phyloP scores from a whole-genome alignment of 2,888 invertebrate species.

The Sthenelais limicola region DNA sequence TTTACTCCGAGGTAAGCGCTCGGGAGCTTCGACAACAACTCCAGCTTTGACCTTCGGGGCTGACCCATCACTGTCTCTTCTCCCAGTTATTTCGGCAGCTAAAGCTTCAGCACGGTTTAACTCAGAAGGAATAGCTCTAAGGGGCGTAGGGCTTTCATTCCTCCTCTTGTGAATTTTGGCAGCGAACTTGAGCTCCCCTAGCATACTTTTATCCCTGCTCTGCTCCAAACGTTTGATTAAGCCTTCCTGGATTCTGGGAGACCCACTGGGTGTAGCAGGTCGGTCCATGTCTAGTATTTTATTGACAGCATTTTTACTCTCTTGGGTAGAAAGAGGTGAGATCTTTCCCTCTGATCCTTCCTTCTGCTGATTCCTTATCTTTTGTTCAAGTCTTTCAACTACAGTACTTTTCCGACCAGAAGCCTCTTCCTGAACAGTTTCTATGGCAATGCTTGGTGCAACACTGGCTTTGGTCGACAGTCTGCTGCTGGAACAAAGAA shows the following conservation, averaged over 20 bases:
- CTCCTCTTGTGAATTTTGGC: slow-evolving; percentile 43
- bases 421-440: slow-evolving; percentile 20
- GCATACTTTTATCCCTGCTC: slow-evolving; percentile 32
- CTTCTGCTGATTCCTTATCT: neutral
- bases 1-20: slow-evolving; percentile 13
- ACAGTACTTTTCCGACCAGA: slow-evolving; percentile 18
- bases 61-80: neutral
- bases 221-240: slow-evolving; percentile 39
- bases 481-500: too few relatives aligned
- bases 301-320: slow-evolving; percentile 8
- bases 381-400: slow-evolving; percentile 34
- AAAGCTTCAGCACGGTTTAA: slow-evolving; percentile 4
- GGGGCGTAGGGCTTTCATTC: slow-evolving; percentile 31
- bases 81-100: slow-evolving; percentile 3
- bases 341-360: neutral
- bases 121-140: slow-evolving; percentile 34
- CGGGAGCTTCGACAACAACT: slow-evolving; percentile 17
- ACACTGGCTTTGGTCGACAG: slow-evolving; percentile 26
- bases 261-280: neutral
- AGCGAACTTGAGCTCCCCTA: slow-evolving; percentile 37
- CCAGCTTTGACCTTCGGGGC: too few relatives aligned
- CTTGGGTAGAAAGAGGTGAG: slow-evolving; percentile 23
- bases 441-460: slow-evolving; percentile 22
- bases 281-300: slow-evolving; percentile 3
- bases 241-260: slow-evolving; percentile 41